These are phyloP conservation scores for Ochotona curzoniae DNA, from an alignment of 2,113 vertebrate species.

Conservation along the genomic window DNA sequence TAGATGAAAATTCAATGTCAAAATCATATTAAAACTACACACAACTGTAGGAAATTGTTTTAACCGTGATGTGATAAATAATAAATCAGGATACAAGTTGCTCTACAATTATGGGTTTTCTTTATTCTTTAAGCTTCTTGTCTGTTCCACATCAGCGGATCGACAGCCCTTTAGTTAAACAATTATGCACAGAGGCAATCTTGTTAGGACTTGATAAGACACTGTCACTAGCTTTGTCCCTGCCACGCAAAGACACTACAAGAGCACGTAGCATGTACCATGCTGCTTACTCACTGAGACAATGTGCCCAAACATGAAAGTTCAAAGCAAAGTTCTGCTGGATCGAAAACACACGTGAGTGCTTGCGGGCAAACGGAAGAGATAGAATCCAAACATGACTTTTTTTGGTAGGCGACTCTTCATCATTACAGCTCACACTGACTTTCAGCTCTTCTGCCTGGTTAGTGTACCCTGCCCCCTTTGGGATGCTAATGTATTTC, in stretches of 20 bases:
- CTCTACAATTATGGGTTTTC: conserved; percentile 26
- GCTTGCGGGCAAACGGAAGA: neutral
- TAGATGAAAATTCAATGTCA: conserved; percentile 67
- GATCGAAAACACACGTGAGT: neutral
- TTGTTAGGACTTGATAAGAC: conserved; percentile 55
- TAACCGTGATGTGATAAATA: conserved; percentile 64
- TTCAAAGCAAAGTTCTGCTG: conserved; percentile 31
- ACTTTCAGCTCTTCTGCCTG: neutral
- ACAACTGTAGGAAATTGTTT: conserved; percentile 62
- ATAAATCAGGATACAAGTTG: conserved; percentile 53
- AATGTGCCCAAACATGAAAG: neutral
- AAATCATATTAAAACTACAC: conserved; percentile 71
- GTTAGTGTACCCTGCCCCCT: neutral
- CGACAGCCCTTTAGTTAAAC: conserved; percentile 6
- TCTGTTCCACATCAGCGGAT: conserved; percentile 66
- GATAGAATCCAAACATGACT: neutral
- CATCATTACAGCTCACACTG: neutral
- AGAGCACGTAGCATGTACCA: neutral
- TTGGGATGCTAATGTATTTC: conserved; percentile 2
- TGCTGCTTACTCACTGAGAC: neutral
- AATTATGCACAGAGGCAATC: conserved; percentile 16
- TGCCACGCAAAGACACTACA: conserved; percentile 25
- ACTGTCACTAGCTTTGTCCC: conserved; percentile 59
- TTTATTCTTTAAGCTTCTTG: conserved; percentile 43
- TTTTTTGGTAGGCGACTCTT: neutral